Evolutionary conservation across 2,888 invertebrate species (phyloP).

Genomic region (Volucella inanis): DNA sequence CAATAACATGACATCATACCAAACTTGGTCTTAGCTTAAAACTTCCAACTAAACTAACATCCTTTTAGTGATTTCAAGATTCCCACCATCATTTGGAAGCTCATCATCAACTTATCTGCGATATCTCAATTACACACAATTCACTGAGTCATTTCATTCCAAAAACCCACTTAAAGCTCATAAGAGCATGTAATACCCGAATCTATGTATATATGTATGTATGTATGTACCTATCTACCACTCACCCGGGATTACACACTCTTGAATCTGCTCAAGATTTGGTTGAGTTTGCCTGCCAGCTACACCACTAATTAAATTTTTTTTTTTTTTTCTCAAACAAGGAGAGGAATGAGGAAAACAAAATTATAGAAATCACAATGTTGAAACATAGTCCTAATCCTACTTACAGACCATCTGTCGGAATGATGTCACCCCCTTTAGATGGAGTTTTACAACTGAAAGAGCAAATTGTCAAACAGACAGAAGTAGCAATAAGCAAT

Average conservation of each 20-base stretch:
- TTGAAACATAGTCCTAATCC: constrained; percentile 49
- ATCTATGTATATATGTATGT: neutral
- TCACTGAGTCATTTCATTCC: constrained; percentile 13
- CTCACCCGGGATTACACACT: constrained; percentile 38
- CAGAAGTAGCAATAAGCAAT: constrained; percentile 4
- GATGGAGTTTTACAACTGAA: constrained; percentile 9
- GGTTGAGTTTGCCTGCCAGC: constrained; percentile 12
- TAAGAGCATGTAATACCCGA: neutral
- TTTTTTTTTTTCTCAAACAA: constrained; percentile 1
- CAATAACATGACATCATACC: too few relatives aligned
- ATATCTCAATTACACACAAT: neutral
- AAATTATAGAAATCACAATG: constrained; percentile 52
- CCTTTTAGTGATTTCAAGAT: too few relatives aligned
- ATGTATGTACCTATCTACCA: neutral
- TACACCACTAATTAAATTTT: constrained; percentile 55
- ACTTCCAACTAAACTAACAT: too few relatives aligned
- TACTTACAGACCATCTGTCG: constrained; percentile 62
- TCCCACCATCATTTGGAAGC: too few relatives aligned
- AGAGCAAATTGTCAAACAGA: constrained; percentile 25
- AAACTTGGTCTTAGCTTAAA: too few relatives aligned
- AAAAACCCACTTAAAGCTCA: constrained; percentile 23
- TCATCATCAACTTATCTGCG: too few relatives aligned
- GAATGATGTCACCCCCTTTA: constrained; percentile 39
- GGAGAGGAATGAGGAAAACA: too few relatives aligned
- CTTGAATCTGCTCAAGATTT: neutral